Conservation (phyloP, 2,797 vertebrate species). For the Crenuchus spilurus region DNA sequence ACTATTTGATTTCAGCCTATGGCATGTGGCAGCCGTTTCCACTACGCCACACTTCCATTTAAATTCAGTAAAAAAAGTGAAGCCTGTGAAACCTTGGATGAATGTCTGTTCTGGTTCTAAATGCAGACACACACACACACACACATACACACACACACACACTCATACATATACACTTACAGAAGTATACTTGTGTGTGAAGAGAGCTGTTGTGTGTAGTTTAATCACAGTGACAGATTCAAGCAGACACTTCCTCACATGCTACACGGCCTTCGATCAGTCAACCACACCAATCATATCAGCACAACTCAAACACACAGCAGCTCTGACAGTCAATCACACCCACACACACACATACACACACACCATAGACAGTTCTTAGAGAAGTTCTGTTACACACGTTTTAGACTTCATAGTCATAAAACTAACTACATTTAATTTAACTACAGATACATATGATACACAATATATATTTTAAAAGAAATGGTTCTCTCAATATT, state of each 20-base stretch:
- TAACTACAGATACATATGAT: too few relatives aligned
- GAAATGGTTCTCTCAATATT: too few relatives aligned
- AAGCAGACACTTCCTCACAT: slow-evolving; percentile 27
- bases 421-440: neutral
- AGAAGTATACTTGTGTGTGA: slow-evolving; percentile 10
- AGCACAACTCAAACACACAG: slow-evolving; percentile 4
- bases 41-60: slow-evolving; percentile 19
- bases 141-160: slow-evolving; percentile 18
- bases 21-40: slow-evolving; percentile 6
- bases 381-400: neutral
- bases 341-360: slow-evolving; percentile 2
- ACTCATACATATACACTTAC: neutral
- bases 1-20: slow-evolving; percentile 1
- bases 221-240: slow-evolving; percentile 45
- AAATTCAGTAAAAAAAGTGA: slow-evolving; percentile 27
- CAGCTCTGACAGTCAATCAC: slow-evolving; percentile 20
- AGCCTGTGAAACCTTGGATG: slow-evolving; percentile 31
- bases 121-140: slow-evolving; percentile 5
- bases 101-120: slow-evolving; percentile 23
- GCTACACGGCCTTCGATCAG: slow-evolving; percentile 37
- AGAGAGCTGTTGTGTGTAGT: slow-evolving; percentile 19
- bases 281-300: slow-evolving; percentile 43
- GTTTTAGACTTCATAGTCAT: neutral
- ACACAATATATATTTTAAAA: too few relatives aligned
- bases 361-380: slow-evolving; percentile 13